Conservation (phyloP, 2,113 vertebrate species). For the Notechis scutatus region DNA sequence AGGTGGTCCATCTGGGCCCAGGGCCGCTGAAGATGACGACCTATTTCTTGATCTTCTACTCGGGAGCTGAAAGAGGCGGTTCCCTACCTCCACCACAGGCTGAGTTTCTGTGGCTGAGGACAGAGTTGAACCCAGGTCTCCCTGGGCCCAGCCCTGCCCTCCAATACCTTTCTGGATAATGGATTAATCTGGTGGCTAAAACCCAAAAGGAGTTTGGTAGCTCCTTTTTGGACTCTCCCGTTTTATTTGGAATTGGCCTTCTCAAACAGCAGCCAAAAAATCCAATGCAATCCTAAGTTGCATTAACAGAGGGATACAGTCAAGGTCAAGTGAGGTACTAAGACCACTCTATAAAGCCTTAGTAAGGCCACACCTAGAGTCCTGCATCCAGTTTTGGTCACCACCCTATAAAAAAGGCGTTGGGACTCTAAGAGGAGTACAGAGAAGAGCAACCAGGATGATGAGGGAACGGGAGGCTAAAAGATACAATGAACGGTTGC, state of each 20-base stretch:
- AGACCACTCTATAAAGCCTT: no score
- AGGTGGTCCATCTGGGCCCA: not conserved
- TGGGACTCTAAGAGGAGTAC: no score
- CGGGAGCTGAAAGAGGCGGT: not conserved
- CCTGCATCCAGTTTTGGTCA: no score
- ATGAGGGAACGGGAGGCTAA: no score
- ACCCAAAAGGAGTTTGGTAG: not conserved
- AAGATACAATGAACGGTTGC: no score
- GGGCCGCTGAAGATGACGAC: not conserved
- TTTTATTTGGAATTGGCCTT: not conserved
- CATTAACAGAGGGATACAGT: no score
- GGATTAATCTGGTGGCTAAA: not conserved
- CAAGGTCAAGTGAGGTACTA: no score
- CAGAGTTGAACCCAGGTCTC: not conserved
- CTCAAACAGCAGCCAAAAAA: no score
- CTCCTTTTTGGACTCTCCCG: not conserved
- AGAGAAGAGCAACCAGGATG: no score
- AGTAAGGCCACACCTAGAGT: no score
- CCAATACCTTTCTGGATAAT: not conserved
- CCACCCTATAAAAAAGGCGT: no score
- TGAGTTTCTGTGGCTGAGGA: not conserved
- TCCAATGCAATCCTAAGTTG: no score
- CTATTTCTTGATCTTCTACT: not conserved
- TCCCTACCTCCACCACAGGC: not conserved
- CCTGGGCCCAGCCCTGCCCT: not conserved